These are phyloP conservation scores for Drosophila emarginata DNA, from an alignment of 2,888 invertebrate species.

Conservation along the genomic window DNA sequence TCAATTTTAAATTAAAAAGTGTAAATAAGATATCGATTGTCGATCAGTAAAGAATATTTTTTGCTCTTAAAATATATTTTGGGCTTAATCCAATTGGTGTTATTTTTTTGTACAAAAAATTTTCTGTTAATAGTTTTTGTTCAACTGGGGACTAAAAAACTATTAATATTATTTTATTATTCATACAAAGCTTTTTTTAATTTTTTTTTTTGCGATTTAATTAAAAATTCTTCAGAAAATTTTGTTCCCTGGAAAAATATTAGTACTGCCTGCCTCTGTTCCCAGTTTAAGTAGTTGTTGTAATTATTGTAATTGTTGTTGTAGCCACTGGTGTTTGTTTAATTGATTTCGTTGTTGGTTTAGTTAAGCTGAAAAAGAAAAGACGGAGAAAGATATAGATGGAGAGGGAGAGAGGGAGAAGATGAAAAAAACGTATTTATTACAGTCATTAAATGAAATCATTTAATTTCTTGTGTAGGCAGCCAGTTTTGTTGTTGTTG, in stretches of 20 bases:
- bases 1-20: too few species aligned
- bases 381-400: conserved; percentile 17
- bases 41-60: too few species aligned
- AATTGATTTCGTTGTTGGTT: conserved; percentile 73
- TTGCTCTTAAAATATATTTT: too few species aligned
- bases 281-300: conserved; percentile 62
- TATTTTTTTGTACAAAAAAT: too few species aligned
- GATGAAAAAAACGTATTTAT: neutral
- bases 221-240: too few species aligned
- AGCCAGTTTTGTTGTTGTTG: conserved; percentile 22
- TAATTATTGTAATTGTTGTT: conserved; percentile 6
- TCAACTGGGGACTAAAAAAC: too few species aligned
- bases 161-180: too few species aligned
- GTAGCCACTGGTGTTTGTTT: conserved; percentile 62
- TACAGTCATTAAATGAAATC: conserved; percentile 10
- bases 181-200: too few species aligned
- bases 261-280: conserved; percentile 37
- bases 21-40: too few species aligned
- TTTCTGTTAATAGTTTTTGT: too few species aligned
- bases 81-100: too few species aligned
- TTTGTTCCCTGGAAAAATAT: neutral
- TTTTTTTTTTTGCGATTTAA: too few species aligned
- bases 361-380: conserved; percentile 38
- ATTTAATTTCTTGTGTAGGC: conserved; percentile 24
- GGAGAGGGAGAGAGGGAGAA: neutral